Evolutionary conservation across 2,113 vertebrate species (phyloP).

Genomic region (Anhinga anhinga): DNA sequence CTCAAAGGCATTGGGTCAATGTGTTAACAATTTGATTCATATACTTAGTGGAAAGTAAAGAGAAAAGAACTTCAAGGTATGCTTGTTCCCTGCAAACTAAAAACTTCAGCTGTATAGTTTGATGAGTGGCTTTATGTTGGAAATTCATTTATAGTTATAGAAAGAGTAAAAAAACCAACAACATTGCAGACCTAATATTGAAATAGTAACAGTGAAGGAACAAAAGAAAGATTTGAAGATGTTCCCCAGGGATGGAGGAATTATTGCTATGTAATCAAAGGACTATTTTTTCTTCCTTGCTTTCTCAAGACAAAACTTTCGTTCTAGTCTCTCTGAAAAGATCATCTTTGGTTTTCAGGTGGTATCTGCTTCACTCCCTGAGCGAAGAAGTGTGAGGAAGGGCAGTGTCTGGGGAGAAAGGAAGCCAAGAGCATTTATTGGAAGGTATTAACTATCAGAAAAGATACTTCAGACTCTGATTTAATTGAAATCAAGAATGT

Average conservation of each 20-base stretch:
- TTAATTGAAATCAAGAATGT: conserved; percentile 51
- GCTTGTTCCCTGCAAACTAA: background rate
- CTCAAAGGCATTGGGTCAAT: conserved; percentile 23
- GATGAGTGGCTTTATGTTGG: conserved; percentile 1
- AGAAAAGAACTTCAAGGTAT: conserved; percentile 23
- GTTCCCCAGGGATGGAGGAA: background rate
- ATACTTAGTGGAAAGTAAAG: conserved; percentile 15
- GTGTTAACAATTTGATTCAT: conserved; percentile 41
- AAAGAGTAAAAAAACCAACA: background rate
- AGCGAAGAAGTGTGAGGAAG: background rate
- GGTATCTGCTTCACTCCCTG: background rate
- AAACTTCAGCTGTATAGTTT: background rate
- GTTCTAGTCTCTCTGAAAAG: background rate
- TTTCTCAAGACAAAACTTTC: background rate
- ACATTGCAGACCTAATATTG: background rate
- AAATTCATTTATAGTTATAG: background rate
- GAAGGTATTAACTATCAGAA: conserved; percentile 47
- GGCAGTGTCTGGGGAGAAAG: background rate
- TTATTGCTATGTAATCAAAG: background rate
- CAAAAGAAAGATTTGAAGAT: background rate
- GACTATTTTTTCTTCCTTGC: background rate
- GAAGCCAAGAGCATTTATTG: conserved; percentile 31
- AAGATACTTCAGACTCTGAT: conserved; percentile 43
- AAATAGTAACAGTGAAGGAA: background rate
- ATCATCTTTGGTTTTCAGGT: background rate